Percentiles rank a stretch among this genome's conserved stretches.
Evolutionary conservation across 2,888 invertebrate genomes (phyloP).

Genomic region (Lysandra bellargus): DNA sequence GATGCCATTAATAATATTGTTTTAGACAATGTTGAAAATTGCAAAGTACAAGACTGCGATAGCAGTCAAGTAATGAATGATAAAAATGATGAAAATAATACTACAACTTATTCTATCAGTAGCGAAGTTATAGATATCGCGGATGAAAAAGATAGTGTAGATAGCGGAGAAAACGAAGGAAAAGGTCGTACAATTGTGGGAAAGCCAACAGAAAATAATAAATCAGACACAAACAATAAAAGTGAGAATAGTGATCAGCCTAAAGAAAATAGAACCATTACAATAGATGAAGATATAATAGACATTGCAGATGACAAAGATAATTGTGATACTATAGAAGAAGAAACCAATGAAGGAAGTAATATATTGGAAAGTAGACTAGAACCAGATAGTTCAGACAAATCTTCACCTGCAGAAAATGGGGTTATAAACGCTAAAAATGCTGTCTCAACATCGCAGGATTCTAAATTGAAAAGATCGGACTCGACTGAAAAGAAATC

Average conservation of each 20-base stretch:
- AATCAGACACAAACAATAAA: not conserved
- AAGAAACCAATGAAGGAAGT: constrained; percentile 24
- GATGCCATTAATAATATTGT: not conserved
- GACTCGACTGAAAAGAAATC: constrained; percentile 43
- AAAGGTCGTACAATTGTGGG: not conserved
- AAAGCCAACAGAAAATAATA: not conserved
- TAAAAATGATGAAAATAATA: not conserved
- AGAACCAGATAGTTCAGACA: constrained; percentile 20
- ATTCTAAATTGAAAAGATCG: not conserved
- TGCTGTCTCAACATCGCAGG: not conserved
- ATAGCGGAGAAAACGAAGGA: not conserved
- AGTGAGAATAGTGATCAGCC: not conserved
- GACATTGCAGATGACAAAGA: constrained; percentile 39
- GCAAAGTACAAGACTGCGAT: not conserved
- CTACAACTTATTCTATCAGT: not conserved
- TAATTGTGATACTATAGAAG: not conserved
- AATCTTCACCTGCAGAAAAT: not conserved
- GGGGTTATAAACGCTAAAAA: not conserved
- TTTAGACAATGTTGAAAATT: not conserved
- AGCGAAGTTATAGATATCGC: constrained; percentile 38
- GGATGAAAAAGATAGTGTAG: constrained; percentile 36
- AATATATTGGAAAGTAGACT: constrained; percentile 23
- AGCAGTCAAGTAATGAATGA: not conserved
- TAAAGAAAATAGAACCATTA: constrained; percentile 20
- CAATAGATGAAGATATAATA: constrained; percentile 36